A percentile compares a stretch with the other conserved stretches of the same genome.
Conservation (phyloP, 2,113 vertebrate species). For the Paraplagusia blochii region DNA sequence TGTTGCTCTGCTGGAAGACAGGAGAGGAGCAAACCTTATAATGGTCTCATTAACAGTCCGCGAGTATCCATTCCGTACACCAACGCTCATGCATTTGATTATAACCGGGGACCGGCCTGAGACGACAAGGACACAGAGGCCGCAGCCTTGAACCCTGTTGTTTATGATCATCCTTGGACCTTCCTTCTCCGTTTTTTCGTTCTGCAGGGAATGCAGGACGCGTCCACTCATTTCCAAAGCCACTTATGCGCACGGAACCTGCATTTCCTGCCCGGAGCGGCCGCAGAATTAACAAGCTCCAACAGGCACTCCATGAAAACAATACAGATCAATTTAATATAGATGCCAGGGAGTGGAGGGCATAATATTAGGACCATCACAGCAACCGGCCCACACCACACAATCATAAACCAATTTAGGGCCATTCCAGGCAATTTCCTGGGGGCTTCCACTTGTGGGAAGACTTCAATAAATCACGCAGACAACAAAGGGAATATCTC, state of each 20-base stretch:
- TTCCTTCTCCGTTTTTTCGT: conserved; percentile 13
- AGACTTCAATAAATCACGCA: conserved; percentile 82
- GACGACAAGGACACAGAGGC: background rate
- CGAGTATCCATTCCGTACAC: conserved; percentile 75
- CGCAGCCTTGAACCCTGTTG: conserved; percentile 23
- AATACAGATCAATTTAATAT: conserved; percentile 80
- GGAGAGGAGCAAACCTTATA: conserved; percentile 72
- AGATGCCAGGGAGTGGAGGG: conserved; percentile 73
- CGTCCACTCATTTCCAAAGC: conserved; percentile 26
- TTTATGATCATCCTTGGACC: conserved; percentile 16
- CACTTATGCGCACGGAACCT: conserved; percentile 41
- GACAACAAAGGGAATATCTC: conserved; percentile 81
- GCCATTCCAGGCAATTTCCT: conserved; percentile 83
- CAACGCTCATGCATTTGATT: conserved; percentile 29
- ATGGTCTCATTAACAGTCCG: conserved; percentile 82
- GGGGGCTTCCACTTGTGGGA: conserved; percentile 77
- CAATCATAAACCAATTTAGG: conserved; percentile 84
- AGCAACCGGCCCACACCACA: conserved; percentile 70
- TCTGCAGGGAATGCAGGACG: conserved; percentile 11
- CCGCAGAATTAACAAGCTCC: conserved; percentile 70
- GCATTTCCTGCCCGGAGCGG: conserved; percentile 50
- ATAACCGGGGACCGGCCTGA: conserved; percentile 31
- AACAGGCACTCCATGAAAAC: conserved; percentile 72
- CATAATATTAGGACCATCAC: conserved; percentile 77
- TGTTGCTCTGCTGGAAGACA: conserved; percentile 67